Evolutionary conservation across 2,888 invertebrate species (phyloP).

Genomic region (Drosophila paramelanica): DNA sequence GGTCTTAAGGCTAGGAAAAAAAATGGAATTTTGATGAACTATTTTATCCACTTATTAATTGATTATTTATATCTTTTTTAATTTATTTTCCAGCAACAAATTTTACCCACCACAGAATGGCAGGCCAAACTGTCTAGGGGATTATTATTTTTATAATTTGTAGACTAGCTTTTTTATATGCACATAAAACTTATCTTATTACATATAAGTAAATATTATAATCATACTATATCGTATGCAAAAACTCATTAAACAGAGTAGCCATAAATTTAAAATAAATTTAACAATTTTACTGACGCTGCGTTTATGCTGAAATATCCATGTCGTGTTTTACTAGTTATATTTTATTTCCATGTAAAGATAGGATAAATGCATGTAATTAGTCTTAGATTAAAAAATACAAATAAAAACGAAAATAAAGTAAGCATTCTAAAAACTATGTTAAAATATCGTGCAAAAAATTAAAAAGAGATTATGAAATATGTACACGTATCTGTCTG

Average conservation of each 20-base stretch:
- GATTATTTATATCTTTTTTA: neutral
- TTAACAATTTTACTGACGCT: constrained; percentile 45
- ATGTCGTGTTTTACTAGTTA: constrained; percentile 46
- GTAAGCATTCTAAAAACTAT: constrained; percentile 31
- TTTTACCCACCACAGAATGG: constrained; percentile 78
- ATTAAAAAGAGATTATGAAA: constrained; percentile 27
- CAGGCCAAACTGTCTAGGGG: constrained; percentile 80
- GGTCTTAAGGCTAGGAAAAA: too few species aligned
- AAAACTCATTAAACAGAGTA: constrained; percentile 38
- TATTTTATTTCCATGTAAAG: constrained; percentile 27
- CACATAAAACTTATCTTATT: constrained; percentile 45
- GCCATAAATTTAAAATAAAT: constrained; percentile 23
- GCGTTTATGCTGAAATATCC: constrained; percentile 47
- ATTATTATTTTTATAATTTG: constrained; percentile 51
- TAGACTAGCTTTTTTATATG: constrained; percentile 50
- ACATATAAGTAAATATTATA: constrained; percentile 18
- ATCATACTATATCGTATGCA: constrained; percentile 16
- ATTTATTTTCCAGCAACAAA: constrained; percentile 54
- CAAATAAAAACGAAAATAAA: constrained; percentile 13
- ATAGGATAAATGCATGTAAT: constrained; percentile 57
- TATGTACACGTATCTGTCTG: constrained; percentile 22
- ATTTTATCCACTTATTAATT: neutral
- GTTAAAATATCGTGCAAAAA: constrained; percentile 35
- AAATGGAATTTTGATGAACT: neutral
- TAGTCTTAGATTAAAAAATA: constrained; percentile 48